Percentiles rank a stretch among this genome's conserved stretches.
These are phyloP conservation scores for Oryzias sinensis DNA, from an alignment of 2,797 vertebrate genomes.

Conservation along the genomic window DNA sequence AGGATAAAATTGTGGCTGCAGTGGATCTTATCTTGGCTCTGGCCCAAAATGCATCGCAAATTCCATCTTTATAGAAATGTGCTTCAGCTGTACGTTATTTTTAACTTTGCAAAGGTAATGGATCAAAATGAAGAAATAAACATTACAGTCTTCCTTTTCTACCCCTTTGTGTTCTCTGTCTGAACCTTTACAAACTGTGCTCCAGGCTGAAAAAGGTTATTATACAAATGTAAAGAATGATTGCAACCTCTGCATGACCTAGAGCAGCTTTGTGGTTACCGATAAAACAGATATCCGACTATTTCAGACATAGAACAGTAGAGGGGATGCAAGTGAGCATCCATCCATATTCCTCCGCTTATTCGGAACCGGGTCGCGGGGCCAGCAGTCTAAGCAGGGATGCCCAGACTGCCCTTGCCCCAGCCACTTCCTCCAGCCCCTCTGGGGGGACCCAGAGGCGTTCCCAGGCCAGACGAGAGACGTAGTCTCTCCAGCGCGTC, in stretches of 20 bases:
- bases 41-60: slow-evolving; percentile 67
- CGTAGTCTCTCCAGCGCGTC: too few relatives aligned
- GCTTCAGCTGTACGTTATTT: slow-evolving; percentile 43
- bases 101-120: slow-evolving; percentile 46
- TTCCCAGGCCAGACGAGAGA: too few relatives aligned
- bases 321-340: too few relatives aligned
- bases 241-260: slow-evolving; percentile 46
- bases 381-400: too few relatives aligned
- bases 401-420: too few relatives aligned
- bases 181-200: slow-evolving; percentile 5
- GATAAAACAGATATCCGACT: slow-evolving; percentile 33
- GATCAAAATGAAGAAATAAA: neutral
- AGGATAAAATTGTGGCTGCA: slow-evolving; percentile 67
- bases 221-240: slow-evolving; percentile 42
- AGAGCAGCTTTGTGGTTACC: slow-evolving; percentile 43
- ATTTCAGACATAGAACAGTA: slow-evolving; percentile 46
- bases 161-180: slow-evolving; percentile 6
- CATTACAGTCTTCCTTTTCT: neutral
- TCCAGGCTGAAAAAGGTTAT: neutral
- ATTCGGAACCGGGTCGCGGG: too few relatives aligned
- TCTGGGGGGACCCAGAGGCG: too few relatives aligned
- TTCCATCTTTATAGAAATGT: slow-evolving; percentile 51
- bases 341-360: too few relatives aligned
- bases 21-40: slow-evolving; percentile 66
- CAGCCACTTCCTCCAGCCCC: too few relatives aligned